Conservation (phyloP, 2,888 invertebrate genomes). For the Cephonodes hylas region DNA sequence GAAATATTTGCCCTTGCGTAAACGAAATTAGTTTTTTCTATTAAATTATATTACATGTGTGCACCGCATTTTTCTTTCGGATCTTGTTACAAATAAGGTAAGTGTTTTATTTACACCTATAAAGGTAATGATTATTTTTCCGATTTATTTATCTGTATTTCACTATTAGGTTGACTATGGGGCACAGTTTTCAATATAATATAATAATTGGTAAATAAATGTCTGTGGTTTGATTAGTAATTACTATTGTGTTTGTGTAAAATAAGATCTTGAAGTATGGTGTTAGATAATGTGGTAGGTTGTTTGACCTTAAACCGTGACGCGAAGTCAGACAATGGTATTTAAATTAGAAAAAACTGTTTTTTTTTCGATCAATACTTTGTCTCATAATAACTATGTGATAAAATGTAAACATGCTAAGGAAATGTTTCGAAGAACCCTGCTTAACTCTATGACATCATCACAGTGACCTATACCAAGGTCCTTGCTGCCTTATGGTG, state of each 20-base stretch:
- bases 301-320: neutral
- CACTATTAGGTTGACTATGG: neutral
- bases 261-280: neutral
- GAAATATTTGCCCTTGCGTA: slow-evolving; percentile 43
- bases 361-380: neutral
- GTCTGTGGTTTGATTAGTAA: neutral
- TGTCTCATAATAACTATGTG: neutral
- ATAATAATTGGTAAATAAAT: too few species aligned
- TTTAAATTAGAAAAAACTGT: too few species aligned
- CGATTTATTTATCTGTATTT: neutral
- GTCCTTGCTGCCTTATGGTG: slow-evolving; percentile 23
- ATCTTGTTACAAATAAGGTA: slow-evolving; percentile 48
- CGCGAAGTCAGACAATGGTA: neutral
- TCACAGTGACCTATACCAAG: slow-evolving; percentile 36
- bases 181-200: too few species aligned
- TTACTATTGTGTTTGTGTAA: neutral
- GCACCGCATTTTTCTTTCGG: slow-evolving; percentile 41
- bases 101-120: slow-evolving; percentile 25
- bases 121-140: neutral
- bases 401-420: neutral
- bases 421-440: neutral
- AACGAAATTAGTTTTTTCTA: slow-evolving; percentile 51
- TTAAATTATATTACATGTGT: slow-evolving; percentile 53
- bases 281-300: neutral
- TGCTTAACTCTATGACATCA: slow-evolving; percentile 46